Base-by-base conservation (phyloP, 2,888 invertebrate genomes). In the Mythimna loreyi region DNA sequence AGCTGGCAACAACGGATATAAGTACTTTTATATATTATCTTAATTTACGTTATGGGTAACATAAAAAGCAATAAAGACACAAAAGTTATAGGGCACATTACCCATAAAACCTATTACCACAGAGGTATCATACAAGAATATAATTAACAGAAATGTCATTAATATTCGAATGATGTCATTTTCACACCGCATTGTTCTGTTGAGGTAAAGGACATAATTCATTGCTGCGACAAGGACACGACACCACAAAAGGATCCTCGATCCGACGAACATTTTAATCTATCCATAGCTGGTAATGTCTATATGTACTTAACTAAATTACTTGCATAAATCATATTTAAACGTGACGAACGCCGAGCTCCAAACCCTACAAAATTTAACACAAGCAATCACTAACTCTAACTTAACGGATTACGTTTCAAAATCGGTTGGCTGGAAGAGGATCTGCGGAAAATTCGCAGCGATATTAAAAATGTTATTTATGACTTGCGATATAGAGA, bases 281-380 rank as follows among this genome's bases (percentile, higher is more conserved):
- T 94, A 92, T 92, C 92, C 90, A 70, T 89, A 87, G 88, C 90
- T 88, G 89, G 88, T 95, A 93, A 94, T 93, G 92, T 92, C 92
- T 94, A 91, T 92, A 93, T 93, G 93, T 94, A 94, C 94, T 95
- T 94, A 93, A 94, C 92, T 92, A 95, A 95, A 95, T 95, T 95
- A 95, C 95, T 94, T 92, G 93, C 94, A 95, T 95, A 95, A 95
- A 95, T 95, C 95, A 95, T 95, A 95, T 95, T 94, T 93, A 92
- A 94, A 94, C 93, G 94, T 94, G 94, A 94, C 91, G 94, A 94
- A 86, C 89, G 87, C 86, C 82, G 11, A 86, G 88, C 90, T 89
- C 89, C 88, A 86, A 80, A 76, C 83, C 86, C 87, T 80, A 80
- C 64, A 67, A 75, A 72, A 70, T 61, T 43, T 73, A 75, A 62